phyloP scores from a whole-genome alignment of 2,797 vertebrate genomes.

The Sebastes trivittatus region DNA sequence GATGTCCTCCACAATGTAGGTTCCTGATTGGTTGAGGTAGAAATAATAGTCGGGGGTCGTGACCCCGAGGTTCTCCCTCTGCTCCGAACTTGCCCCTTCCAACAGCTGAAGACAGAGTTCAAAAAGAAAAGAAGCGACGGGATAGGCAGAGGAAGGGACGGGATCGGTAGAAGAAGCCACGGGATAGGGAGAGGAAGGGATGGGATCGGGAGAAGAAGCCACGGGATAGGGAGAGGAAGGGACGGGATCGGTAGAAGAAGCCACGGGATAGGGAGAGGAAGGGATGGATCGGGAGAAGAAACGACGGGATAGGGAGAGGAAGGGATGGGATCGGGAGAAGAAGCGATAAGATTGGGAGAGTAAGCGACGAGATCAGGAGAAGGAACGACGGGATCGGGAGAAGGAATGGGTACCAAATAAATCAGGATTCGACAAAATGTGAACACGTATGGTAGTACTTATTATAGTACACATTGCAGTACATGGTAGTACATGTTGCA shows the following conservation, averaged over 20 bases:
- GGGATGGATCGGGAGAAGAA: background rate
- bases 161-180: background rate
- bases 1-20: conserved; percentile 85
- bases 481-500: background rate
- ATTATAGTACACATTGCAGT: background rate
- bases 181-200: background rate
- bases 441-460: background rate
- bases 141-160: background rate
- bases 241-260: background rate
- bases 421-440: background rate
- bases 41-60: conserved; percentile 86
- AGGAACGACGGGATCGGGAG: background rate
- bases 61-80: conserved; percentile 85
- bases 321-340: background rate
- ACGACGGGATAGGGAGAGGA: background rate
- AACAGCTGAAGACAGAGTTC: conserved; percentile 75
- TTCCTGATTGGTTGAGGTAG: conserved; percentile 87
- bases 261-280: background rate
- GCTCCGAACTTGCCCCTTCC: conserved; percentile 76
- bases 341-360: too few relatives aligned
- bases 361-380: too few relatives aligned
- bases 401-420: background rate
- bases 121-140: background rate
- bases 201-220: fast-evolving
- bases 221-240: background rate